A percentile compares a stretch with the other conserved stretches of the same genome.
These are phyloP conservation scores for Neocrepidodera transversa DNA, from an alignment of 2,888 invertebrate species.

Conservation along the genomic window DNA sequence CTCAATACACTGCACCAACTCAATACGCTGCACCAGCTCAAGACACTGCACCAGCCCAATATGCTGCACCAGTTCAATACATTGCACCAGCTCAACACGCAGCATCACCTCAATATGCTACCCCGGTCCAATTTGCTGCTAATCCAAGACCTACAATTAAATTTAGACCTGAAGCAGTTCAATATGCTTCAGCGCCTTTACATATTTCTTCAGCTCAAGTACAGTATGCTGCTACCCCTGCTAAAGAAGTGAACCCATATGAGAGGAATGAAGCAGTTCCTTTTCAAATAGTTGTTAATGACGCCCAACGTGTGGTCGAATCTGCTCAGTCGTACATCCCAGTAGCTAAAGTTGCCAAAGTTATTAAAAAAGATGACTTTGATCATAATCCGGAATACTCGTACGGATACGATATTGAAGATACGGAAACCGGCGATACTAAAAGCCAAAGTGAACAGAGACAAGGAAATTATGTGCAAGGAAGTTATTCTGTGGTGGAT, in stretches of 20 bases:
- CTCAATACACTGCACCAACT: background rate
- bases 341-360: constrained; percentile 48
- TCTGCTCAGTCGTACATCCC: constrained; percentile 30
- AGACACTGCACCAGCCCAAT: background rate
- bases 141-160: background rate
- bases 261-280: constrained; percentile 11
- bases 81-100: background rate
- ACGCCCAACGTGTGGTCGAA: constrained; percentile 16
- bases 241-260: constrained; percentile 34
- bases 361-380: constrained; percentile 49
- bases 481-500: constrained; percentile 64
- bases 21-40: background rate
- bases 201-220: no score
- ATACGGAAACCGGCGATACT: constrained; percentile 64
- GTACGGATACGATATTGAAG: constrained; percentile 66
- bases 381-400: constrained; percentile 66
- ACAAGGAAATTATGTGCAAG: constrained; percentile 66
- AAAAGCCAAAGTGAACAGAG: constrained; percentile 54
- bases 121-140: background rate
- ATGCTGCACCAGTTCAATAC: constrained; percentile 5
- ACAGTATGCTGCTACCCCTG: no score
- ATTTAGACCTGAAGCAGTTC: background rate
- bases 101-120: background rate
- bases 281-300: constrained; percentile 11
- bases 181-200: background rate